Conservation (phyloP, 2,113 vertebrate species). For the Aphyosemion australe region DNA sequence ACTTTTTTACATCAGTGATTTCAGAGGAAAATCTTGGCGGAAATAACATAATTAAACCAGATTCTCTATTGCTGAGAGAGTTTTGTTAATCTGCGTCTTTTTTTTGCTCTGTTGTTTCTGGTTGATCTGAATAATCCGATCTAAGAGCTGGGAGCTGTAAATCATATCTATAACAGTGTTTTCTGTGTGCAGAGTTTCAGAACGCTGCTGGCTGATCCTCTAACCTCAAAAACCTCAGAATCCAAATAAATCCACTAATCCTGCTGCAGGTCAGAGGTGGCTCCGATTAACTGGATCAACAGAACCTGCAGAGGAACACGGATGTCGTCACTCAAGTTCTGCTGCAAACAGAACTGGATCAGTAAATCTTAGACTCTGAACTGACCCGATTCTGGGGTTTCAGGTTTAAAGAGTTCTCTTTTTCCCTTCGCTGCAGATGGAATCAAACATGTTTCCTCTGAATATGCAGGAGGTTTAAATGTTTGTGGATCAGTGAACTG, state of each 20-base stretch:
- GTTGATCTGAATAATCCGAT: background rate
- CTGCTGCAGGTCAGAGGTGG: constrained; percentile 25
- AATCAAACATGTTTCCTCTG: background rate
- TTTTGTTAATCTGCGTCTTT: too few relatives aligned
- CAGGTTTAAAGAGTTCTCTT: background rate
- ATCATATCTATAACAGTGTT: constrained; percentile 13
- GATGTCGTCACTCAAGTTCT: constrained; percentile 2
- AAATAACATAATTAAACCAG: too few relatives aligned
- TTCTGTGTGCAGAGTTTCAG: background rate
- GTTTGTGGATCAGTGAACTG: background rate
- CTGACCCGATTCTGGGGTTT: constrained; percentile 4
- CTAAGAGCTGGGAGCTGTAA: background rate
- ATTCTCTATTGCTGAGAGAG: too few relatives aligned
- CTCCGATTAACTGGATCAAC: background rate
- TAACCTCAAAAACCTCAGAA: background rate
- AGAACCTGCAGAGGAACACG: background rate
- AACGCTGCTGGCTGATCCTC: background rate
- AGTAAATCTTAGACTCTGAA: constrained; percentile 16
- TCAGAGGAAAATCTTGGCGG: too few relatives aligned
- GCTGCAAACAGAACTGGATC: constrained; percentile 9
- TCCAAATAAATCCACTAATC: constrained; percentile 11
- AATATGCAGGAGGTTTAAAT: background rate
- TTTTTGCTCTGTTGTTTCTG: background rate
- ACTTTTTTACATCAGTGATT: too few relatives aligned
- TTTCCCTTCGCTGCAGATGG: background rate